These are phyloP conservation scores for Diplazon laetatorius DNA, from an alignment of 2,888 invertebrate genomes.

Conservation along the genomic window DNA sequence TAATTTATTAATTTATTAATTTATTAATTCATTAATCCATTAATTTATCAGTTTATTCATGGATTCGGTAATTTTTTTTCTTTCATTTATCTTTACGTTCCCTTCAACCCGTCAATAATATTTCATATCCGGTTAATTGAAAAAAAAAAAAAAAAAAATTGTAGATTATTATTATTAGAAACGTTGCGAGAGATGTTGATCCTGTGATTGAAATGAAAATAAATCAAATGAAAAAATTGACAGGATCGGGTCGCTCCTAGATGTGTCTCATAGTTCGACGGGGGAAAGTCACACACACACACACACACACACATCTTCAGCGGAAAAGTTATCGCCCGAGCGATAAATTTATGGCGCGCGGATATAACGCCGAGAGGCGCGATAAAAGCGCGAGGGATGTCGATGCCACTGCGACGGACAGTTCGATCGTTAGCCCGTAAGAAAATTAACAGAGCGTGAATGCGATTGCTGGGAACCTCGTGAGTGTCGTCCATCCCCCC, in stretches of 20 bases:
- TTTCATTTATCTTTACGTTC: too few relatives aligned
- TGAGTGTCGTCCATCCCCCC: slow-evolving; percentile 3
- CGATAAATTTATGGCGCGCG: slow-evolving; percentile 48
- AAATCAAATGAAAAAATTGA: not conserved
- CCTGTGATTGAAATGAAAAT: not conserved
- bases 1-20: too few relatives aligned
- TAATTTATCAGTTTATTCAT: too few relatives aligned
- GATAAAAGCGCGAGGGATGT: slow-evolving; percentile 28
- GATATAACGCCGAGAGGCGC: slow-evolving; percentile 35
- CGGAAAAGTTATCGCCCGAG: slow-evolving; percentile 38
- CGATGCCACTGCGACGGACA: slow-evolving; percentile 17
- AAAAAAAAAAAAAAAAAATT: too few relatives aligned
- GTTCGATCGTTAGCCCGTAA: slow-evolving; percentile 42
- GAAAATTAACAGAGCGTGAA: slow-evolving; percentile 60
- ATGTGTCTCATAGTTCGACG: slow-evolving; percentile 41
- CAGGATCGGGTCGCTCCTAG: not conserved
- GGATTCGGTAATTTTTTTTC: too few relatives aligned
- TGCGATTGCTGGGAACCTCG: slow-evolving; percentile 13
- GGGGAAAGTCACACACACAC: slow-evolving; percentile 43
- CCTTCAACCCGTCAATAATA: too few relatives aligned
- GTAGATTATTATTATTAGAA: too few relatives aligned
- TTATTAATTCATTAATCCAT: too few relatives aligned
- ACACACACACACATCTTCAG: too few relatives aligned
- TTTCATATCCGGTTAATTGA: too few relatives aligned
- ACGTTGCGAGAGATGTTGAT: not conserved